These are phyloP conservation scores for Atta colombica DNA, from an alignment of 1,140 invertebrate genomes.

Conservation along the genomic window DNA sequence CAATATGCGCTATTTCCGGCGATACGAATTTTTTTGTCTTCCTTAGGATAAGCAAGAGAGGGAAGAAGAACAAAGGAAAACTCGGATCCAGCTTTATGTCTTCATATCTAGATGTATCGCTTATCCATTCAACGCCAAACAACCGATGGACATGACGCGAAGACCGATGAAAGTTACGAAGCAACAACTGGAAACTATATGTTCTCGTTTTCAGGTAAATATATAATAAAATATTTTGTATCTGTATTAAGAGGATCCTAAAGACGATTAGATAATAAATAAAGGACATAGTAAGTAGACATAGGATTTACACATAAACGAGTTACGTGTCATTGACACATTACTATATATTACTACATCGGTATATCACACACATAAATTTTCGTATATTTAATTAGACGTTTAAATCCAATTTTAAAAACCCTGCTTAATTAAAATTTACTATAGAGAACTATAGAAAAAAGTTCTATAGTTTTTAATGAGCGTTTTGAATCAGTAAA, in stretches of 20 bases:
- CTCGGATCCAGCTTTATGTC: slow-evolving; percentile 98
- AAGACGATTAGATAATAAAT: background rate
- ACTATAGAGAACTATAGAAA: no score
- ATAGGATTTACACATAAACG: no score
- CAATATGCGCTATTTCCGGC: background rate
- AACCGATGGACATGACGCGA: slow-evolving; percentile 98
- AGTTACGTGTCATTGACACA: no score
- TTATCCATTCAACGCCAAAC: slow-evolving; percentile 99
- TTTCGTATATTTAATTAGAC: no score
- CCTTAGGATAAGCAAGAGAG: slow-evolving; percentile 93
- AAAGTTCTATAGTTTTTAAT: no score
- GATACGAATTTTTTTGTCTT: background rate
- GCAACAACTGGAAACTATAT: slow-evolving; percentile 98
- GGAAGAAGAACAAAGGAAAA: slow-evolving; percentile 97
- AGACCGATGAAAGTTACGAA: slow-evolving; percentile 97
- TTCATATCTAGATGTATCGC: slow-evolving; percentile 99
- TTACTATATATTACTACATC: no score
- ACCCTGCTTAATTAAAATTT: no score
- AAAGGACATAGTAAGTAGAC: no score
- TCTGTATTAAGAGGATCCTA: background rate
- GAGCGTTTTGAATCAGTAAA: no score
- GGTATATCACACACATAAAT: no score
- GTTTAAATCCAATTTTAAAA: no score
- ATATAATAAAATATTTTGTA: background rate
- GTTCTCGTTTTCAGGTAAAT: slow-evolving; percentile 96